These are phyloP conservation scores for Passer domesticus DNA, from an alignment of 2,113 vertebrate genomes.

Conservation along the genomic window DNA sequence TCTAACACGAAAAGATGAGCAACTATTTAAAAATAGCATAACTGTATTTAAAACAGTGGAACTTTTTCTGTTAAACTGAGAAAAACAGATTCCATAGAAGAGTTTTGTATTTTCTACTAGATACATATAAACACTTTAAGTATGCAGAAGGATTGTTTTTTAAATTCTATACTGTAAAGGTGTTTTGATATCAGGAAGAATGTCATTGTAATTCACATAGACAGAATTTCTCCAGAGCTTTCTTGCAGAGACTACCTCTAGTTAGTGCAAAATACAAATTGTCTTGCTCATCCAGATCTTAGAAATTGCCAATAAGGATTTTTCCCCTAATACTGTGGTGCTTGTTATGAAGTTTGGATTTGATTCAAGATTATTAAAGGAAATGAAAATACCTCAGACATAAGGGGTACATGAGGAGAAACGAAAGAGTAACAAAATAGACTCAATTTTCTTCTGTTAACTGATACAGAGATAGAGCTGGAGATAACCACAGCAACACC, in stretches of 20 bases:
- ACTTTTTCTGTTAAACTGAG: not conserved
- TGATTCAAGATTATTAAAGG: not conserved
- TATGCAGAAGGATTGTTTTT: not conserved
- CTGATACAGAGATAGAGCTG: conserved; percentile 5
- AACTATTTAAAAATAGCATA: not conserved
- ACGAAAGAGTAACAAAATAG: not conserved
- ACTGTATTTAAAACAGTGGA: not conserved
- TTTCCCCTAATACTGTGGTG: not conserved
- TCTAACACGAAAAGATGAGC: not conserved
- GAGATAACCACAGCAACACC: not conserved
- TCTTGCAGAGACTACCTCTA: not conserved
- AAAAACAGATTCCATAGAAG: not conserved
- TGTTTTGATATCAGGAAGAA: not conserved
- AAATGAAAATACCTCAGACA: not conserved
- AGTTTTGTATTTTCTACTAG: not conserved
- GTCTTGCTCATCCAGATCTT: not conserved
- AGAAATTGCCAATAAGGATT: not conserved
- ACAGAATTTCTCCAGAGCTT: not conserved
- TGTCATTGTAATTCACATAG: not conserved
- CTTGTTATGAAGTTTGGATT: not conserved
- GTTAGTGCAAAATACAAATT: not conserved
- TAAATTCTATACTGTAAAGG: not conserved
- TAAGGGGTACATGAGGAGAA: not conserved
- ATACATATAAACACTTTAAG: not conserved
- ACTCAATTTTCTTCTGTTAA: conserved; percentile 26